A percentile compares a stretch with the other conserved stretches of the same genome.
phyloP scores from a whole-genome alignment of 2,888 invertebrate species.

The Chrysolina haemoptera region DNA sequence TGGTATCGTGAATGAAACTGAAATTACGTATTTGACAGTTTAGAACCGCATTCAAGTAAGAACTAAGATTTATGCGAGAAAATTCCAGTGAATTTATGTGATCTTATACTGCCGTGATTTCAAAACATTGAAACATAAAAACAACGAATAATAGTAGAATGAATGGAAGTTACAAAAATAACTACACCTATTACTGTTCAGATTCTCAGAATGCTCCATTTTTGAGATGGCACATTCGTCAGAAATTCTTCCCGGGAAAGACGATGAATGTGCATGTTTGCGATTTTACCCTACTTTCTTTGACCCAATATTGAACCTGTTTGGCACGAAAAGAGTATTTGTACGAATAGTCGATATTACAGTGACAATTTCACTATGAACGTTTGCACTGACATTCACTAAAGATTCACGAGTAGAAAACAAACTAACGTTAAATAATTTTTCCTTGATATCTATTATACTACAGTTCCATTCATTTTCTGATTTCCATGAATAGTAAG shows the following conservation, averaged over 20 bases:
- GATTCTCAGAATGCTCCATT: slow-evolving; percentile 5
- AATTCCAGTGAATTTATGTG: not conserved
- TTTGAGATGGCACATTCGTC: slow-evolving; percentile 9
- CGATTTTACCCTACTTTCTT: not conserved
- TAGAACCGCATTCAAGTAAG: too few relatives aligned
- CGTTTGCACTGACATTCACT: not conserved
- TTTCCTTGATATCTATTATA: too few relatives aligned
- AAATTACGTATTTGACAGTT: too few relatives aligned
- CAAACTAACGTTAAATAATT: too few relatives aligned
- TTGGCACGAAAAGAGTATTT: not conserved
- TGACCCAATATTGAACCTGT: not conserved
- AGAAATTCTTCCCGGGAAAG: not conserved
- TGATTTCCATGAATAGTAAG: too few relatives aligned
- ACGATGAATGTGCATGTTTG: not conserved
- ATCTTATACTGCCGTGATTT: not conserved
- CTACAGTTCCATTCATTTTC: too few relatives aligned
- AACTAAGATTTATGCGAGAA: not conserved
- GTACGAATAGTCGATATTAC: not conserved
- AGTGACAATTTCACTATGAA: not conserved
- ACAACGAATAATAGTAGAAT: not conserved
- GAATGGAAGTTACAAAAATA: slow-evolving; percentile 12
- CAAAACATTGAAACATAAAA: not conserved
- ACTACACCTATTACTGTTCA: slow-evolving; percentile 6
- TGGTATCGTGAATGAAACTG: too few relatives aligned
- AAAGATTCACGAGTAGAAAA: not conserved